Evolutionary conservation across 2,797 vertebrate genomes (phyloP).

Genomic region (Megaceryle alcyon): DNA sequence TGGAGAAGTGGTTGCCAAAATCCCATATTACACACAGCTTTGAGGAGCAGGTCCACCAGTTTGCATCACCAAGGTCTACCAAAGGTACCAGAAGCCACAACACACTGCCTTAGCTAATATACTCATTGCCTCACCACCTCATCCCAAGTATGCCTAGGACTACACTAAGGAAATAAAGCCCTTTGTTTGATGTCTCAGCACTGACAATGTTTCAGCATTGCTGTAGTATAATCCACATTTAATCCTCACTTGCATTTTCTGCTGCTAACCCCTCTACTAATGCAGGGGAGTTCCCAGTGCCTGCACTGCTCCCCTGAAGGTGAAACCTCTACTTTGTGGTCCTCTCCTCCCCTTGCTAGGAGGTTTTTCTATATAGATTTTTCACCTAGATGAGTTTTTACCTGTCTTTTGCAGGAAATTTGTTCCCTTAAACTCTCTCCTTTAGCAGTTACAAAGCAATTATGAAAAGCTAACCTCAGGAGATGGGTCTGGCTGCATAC

Average conservation of each 20-base stretch:
- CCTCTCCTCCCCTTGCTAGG: not conserved
- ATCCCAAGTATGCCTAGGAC: fast-evolving
- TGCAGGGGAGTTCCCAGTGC: not conserved
- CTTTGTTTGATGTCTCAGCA: not conserved
- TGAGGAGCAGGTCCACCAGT: not conserved
- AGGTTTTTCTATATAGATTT: not conserved
- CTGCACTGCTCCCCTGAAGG: not conserved
- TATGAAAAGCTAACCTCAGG: not conserved
- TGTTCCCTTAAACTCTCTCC: not conserved
- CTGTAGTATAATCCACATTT: conserved; percentile 6
- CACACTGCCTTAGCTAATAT: not conserved
- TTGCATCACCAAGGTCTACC: not conserved
- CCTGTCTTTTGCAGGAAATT: not conserved
- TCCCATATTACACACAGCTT: fast-evolving
- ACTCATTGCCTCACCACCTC: not conserved
- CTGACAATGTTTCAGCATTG: not conserved
- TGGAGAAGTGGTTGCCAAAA: not conserved
- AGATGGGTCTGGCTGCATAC: not conserved
- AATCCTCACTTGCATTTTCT: conserved; percentile 34
- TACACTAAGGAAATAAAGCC: not conserved
- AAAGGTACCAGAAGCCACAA: not conserved
- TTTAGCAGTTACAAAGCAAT: not conserved
- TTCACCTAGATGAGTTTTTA: not conserved
- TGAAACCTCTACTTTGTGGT: not conserved
- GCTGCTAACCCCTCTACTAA: not conserved